Conservation (phyloP, 2,113 vertebrate species). For the Podarcis muralis region DNA sequence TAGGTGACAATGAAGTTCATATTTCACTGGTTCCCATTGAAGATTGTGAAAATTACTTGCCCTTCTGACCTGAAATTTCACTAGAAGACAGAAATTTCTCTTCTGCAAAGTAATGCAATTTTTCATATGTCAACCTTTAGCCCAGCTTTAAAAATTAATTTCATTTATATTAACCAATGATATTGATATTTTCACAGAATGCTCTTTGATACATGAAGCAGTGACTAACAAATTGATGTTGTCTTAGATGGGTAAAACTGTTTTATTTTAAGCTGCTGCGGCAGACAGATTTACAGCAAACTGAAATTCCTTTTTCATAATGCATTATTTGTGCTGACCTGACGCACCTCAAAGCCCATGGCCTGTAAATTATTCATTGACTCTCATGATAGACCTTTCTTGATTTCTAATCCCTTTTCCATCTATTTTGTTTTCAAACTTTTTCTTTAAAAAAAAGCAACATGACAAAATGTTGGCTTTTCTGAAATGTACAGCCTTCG, state of each 20-base stretch:
- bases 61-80: conserved; percentile 88
- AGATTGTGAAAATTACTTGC: conserved; percentile 89
- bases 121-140: conserved; percentile 91
- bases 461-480: neutral
- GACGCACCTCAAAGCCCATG: conserved; percentile 69
- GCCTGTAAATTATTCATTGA: conserved; percentile 74
- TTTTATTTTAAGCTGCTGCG: conserved; percentile 79
- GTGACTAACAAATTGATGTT: conserved; percentile 79
- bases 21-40: conserved; percentile 89
- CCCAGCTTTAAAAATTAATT: conserved; percentile 91
- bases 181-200: conserved; percentile 88
- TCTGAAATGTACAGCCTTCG: neutral
- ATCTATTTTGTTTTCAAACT: conserved; percentile 24
- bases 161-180: conserved; percentile 91
- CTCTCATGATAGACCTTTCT: conserved; percentile 54
- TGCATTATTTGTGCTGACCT: conserved; percentile 76
- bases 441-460: conserved; percentile 17
- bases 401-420: conserved; percentile 57
- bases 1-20: conserved; percentile 91
- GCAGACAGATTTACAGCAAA: conserved; percentile 81
- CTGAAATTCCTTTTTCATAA: conserved; percentile 76
- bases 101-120: conserved; percentile 90
- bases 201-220: conserved; percentile 84
- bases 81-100: conserved; percentile 87
- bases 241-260: conserved; percentile 76